These are phyloP conservation scores for Drosophila pegasa DNA, from an alignment of 2,888 invertebrate genomes.

Conservation along the genomic window DNA sequence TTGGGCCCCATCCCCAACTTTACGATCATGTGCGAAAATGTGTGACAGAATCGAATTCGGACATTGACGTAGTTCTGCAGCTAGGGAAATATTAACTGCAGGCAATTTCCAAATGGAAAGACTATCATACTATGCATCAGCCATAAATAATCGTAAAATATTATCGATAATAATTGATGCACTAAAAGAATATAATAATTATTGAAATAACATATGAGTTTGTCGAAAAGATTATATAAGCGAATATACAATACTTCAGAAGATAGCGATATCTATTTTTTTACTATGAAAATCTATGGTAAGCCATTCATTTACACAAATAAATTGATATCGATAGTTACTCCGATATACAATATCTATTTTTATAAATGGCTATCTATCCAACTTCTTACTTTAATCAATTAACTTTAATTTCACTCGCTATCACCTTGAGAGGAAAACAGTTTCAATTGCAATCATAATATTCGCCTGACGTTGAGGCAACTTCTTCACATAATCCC, in stretches of 20 bases:
- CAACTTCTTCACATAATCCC: constrained; percentile 7
- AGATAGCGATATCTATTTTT: neutral
- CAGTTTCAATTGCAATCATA: constrained; percentile 10
- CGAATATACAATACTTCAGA: neutral
- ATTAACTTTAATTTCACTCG: neutral
- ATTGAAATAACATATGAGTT: neutral
- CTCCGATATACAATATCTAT: too few relatives aligned
- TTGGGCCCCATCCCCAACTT: constrained; percentile 23
- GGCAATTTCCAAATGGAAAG: constrained; percentile 7
- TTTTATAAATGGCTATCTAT: neutral
- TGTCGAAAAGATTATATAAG: neutral
- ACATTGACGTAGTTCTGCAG: constrained; percentile 7
- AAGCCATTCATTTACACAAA: neutral
- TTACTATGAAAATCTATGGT: neutral
- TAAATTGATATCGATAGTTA: neutral
- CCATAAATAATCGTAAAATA: neutral
- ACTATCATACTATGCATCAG: neutral
- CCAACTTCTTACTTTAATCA: neutral
- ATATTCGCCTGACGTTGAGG: neutral
- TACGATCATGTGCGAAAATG: constrained; percentile 33
- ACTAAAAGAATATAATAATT: neutral
- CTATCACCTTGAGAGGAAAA: constrained; percentile 2
- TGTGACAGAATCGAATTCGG: constrained; percentile 40
- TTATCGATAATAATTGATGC: neutral
- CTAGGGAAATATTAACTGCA: neutral